phyloP scores from a whole-genome alignment of 2,888 invertebrate genomes.

The Lydus trimaculatus region DNA sequence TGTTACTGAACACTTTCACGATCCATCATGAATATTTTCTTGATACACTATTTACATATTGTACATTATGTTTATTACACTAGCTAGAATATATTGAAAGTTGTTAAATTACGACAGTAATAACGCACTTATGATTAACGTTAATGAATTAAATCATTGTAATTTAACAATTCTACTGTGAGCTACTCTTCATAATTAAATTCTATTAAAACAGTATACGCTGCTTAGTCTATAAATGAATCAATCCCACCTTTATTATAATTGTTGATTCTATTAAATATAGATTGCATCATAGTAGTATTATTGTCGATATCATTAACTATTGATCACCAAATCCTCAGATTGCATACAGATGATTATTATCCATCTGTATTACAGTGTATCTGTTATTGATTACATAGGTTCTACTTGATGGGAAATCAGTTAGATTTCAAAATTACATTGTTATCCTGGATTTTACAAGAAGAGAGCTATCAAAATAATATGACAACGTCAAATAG shows the following conservation, averaged over 20 bases:
- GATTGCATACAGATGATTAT: neutral
- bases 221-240: neutral
- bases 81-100: neutral
- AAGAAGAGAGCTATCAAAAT: neutral
- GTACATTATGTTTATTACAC: neutral
- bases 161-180: neutral
- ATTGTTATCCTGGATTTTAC: neutral
- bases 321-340: neutral
- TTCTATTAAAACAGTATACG: neutral
- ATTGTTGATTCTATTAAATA: neutral
- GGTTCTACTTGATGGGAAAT: neutral
- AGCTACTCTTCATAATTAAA: neutral
- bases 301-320: too few relatives aligned
- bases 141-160: neutral
- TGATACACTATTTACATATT: too few relatives aligned
- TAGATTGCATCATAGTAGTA: too few relatives aligned
- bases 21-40: neutral
- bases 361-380: neutral
- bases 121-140: neutral
- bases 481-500: neutral
- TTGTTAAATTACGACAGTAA: neutral
- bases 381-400: neutral
- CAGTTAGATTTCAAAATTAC: neutral
- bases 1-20: too few relatives aligned
- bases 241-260: neutral